A percentile compares a stretch with the other conserved stretches of the same genome.
Evolutionary conservation across 2,888 invertebrate genomes (phyloP).

Genomic region (Cryptops parisi): DNA sequence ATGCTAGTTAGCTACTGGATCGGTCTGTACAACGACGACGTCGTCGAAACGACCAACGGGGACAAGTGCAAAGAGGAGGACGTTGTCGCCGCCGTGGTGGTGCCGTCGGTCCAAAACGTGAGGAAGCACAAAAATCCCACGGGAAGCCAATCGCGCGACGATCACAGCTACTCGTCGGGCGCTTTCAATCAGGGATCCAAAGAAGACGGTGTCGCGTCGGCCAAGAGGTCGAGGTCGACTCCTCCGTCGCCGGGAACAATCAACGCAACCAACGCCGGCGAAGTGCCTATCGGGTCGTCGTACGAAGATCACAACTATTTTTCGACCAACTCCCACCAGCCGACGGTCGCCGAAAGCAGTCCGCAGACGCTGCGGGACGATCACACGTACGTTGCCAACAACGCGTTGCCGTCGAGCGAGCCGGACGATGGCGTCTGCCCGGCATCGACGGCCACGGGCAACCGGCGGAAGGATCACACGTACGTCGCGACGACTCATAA

Average conservation of each 20-base stretch:
- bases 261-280: not conserved
- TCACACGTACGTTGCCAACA: slow-evolving; percentile 15
- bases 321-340: not conserved
- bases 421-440: too few species aligned
- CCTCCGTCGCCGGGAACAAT: not conserved
- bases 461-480: slow-evolving; percentile 14
- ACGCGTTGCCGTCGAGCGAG: not conserved
- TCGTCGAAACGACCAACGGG: too few species aligned
- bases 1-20: slow-evolving; percentile 17
- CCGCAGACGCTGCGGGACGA: slow-evolving; percentile 7
- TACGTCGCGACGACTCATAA: slow-evolving; percentile 15
- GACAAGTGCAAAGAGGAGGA: slow-evolving; percentile 2
- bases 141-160: slow-evolving; percentile 6
- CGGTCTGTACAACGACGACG: slow-evolving; percentile 16
- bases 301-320: slow-evolving; percentile 12
- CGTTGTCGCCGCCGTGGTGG: not conserved
- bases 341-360: not conserved
- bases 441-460: not conserved
- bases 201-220: not conserved
- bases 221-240: not conserved
- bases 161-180: slow-evolving; percentile 15
- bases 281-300: not conserved
- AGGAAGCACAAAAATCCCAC: not conserved
- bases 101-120: not conserved
- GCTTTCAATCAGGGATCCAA: not conserved